phyloP scores from a whole-genome alignment of 37 sponge, comb jelly and placozoan genomes.

The Agelas oroides region DNA sequence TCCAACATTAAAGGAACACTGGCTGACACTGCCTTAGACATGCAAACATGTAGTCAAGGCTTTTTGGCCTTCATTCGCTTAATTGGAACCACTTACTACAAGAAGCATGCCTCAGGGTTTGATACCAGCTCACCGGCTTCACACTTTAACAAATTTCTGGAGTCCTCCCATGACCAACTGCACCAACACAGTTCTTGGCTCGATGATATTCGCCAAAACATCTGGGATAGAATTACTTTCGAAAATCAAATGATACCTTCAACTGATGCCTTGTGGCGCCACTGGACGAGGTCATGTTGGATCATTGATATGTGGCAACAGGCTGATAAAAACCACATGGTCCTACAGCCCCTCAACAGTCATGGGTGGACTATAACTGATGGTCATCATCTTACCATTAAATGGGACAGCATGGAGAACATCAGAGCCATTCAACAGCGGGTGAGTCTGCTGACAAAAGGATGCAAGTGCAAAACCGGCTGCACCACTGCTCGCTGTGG shows the following conservation, averaged over 20 bases:
- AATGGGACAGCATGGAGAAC: conserved; percentile 28
- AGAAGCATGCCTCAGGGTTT: conserved; percentile 20
- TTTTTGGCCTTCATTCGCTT: conserved; percentile 35
- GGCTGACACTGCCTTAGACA: not conserved
- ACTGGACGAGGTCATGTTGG: conserved; percentile 41
- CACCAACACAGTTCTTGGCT: conserved; percentile 24
- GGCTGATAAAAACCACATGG: too few relatives aligned
- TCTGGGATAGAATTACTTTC: conserved; percentile 27
- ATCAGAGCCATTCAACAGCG: not conserved
- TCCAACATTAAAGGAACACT: conserved; percentile 10
- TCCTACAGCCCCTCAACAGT: conserved; percentile 2
- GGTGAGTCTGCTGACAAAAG: conserved; percentile 3
- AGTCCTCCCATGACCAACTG: not conserved
- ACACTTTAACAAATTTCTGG: not conserved
- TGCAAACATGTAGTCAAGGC: not conserved
- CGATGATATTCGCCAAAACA: conserved; percentile 16
- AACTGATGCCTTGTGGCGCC: conserved; percentile 10
- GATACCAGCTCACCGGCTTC: not conserved
- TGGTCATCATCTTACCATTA: conserved; percentile 4
- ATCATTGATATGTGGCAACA: conserved; percentile 39
- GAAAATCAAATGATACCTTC: conserved; percentile 48
- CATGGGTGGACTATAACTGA: not conserved
- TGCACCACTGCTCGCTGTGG: conserved; percentile 24
- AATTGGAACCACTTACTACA: conserved; percentile 34
- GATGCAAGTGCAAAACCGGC: conserved; percentile 31